Evolutionary conservation across 2,888 invertebrate species (phyloP), one percentile per base, ranked within the genome.

Genomic region (Andrena marginata): DNA sequence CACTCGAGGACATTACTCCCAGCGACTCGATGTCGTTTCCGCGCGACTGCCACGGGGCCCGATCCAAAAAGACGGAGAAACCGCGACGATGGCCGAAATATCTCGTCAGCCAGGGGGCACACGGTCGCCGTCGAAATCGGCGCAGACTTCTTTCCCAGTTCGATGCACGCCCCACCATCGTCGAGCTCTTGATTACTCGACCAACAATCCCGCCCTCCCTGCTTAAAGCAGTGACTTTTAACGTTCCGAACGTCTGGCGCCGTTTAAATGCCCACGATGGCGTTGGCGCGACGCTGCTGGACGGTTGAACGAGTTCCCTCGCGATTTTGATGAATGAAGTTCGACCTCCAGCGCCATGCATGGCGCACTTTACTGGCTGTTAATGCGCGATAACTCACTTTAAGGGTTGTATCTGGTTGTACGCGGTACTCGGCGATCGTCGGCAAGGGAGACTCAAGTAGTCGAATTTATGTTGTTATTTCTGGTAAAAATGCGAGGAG

Each of bases 1-100:
- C 80, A 87, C 81, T 73, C 77, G 87, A 88, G 86, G 86, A 87
- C 87, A 75, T 87, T 87, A 87, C 87, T 84, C 88, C 77, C 88
- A 64, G 71, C 70, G 77, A 70, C 60, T 73, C 65, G 51, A 42
- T 42, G 71, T 69, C 56, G 76, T 83, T 77, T 49, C 35, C 62
- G 71, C 64, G 74, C 54, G 78, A 68, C 75, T 69, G 49, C 65
- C 80, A 59, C 71, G 51, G 56, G 56, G 42, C 26, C 56, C 82
- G 70, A 48, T 82, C 83, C 70, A 77, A 77, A 82, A 80, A 62
- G 31, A 65, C 70, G 54, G 35, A 29, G 81, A 76, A 82, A 82
- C 82, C 16, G 60, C 76, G 65, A 29, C 76, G 64, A 71, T 62
- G 63, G 76, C 76, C 76, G 71, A 82, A 81, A 81, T 77, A 81